Conservation (phyloP, 2,113 vertebrate genomes). For the Chascanopsetta lugubris region DNA sequence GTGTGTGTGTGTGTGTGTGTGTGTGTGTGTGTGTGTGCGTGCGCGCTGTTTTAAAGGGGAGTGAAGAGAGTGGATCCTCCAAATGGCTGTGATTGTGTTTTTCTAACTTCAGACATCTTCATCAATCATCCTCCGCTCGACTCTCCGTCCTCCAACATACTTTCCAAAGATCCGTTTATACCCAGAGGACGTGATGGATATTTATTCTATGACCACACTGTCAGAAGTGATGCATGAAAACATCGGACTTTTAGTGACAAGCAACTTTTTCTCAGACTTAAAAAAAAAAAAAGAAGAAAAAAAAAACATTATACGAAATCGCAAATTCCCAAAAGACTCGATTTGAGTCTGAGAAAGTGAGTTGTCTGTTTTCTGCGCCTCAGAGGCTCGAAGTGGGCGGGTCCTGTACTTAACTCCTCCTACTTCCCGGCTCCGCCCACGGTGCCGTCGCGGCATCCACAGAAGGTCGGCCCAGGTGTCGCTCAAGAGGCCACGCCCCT, state of each 20-base stretch:
- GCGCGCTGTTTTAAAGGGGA: background rate
- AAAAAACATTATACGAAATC: too few relatives aligned
- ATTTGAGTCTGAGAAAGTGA: background rate
- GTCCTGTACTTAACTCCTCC: too few relatives aligned
- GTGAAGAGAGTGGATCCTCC: constrained; percentile 18
- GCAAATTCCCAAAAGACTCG: too few relatives aligned
- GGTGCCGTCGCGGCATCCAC: too few relatives aligned
- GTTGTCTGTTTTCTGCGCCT: too few relatives aligned
- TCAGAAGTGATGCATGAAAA: background rate
- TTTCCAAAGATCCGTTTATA: constrained; percentile 4
- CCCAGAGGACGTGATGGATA: background rate
- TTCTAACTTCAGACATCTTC: constrained; percentile 1
- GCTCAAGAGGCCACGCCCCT: too few relatives aligned
- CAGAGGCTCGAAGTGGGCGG: too few relatives aligned
- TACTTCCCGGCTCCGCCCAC: too few relatives aligned
- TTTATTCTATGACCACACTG: background rate
- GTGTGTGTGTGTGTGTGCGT: constrained; percentile 10
- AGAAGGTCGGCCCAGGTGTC: too few relatives aligned
- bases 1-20: constrained; percentile 15
- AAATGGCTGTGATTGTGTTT: constrained; percentile 21
- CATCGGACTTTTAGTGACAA: background rate
- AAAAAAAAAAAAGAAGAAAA: too few relatives aligned
- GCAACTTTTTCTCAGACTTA: background rate
- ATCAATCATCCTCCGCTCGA: constrained; percentile 22
- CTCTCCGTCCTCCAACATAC: background rate